Evolutionary conservation across 1,140 invertebrate species (phyloP).

Genomic region (Bombus waltoni): DNA sequence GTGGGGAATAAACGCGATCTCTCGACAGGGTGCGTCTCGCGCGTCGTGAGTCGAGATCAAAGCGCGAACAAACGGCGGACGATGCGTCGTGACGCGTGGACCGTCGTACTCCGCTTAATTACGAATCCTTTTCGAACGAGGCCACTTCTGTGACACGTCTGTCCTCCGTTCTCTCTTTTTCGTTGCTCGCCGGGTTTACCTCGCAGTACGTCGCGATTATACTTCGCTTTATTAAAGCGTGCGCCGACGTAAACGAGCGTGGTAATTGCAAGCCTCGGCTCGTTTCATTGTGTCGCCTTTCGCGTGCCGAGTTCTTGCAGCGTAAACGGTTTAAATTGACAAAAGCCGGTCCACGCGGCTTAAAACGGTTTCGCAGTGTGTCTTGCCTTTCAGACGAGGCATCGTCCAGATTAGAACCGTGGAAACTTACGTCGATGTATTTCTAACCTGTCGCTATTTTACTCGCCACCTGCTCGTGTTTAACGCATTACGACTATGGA

Average conservation of each 20-base stretch:
- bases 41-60: conserved; percentile 23
- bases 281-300: conserved; percentile 26
- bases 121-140: conserved; percentile 28
- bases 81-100: conserved; percentile 8
- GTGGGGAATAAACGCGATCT: conserved; percentile 12
- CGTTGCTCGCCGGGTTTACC: background rate
- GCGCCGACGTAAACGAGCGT: conserved; percentile 19
- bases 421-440: background rate
- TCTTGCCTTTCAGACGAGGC: too few species aligned
- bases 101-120: conserved; percentile 27
- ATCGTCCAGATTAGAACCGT: background rate
- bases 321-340: conserved; percentile 13
- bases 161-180: background rate
- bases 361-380: background rate
- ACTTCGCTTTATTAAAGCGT: conserved; percentile 35
- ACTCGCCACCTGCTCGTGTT: too few species aligned
- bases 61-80: conserved; percentile 14
- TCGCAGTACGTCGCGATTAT: conserved; percentile 1
- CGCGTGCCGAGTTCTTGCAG: background rate
- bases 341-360: background rate
- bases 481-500: too few species aligned
- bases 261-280: conserved; percentile 19
- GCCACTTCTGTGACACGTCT: conserved; percentile 9
- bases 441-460: background rate
- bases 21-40: background rate